These are phyloP conservation scores for Sipha maydis DNA, from an alignment of 2,888 invertebrate genomes.

Conservation along the genomic window DNA sequence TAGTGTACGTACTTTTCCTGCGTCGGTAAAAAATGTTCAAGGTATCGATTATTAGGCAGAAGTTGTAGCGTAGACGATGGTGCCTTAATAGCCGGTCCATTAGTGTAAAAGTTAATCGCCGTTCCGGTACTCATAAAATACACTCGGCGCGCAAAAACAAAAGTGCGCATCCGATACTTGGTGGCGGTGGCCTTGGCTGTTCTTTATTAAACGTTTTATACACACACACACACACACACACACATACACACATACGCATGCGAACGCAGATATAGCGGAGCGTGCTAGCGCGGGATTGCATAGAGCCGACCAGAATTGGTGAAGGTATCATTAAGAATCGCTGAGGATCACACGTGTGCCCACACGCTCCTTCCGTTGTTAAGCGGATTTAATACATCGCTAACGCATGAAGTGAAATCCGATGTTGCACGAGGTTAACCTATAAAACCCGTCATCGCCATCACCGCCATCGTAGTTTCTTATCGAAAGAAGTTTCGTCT, in stretches of 20 bases:
- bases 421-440: background rate
- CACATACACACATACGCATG: background rate
- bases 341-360: constrained; percentile 57
- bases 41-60: constrained; percentile 47
- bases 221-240: background rate
- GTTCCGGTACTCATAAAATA: constrained; percentile 57
- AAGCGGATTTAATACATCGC: constrained; percentile 29
- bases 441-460: constrained; percentile 52
- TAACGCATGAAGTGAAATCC: background rate
- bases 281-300: background rate
- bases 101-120: constrained; percentile 61
- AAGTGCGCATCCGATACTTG: constrained; percentile 53
- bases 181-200: constrained; percentile 15
- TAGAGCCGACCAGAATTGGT: background rate
- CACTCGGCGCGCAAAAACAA: constrained; percentile 58
- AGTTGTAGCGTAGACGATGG: background rate
- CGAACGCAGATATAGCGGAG: background rate
- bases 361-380: background rate
- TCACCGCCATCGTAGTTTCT: constrained; percentile 22
- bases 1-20: background rate
- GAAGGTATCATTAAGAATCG: constrained; percentile 58
- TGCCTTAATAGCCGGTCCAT: constrained; percentile 59
- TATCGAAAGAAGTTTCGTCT: constrained; percentile 54
- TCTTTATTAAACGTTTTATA: constrained; percentile 57
- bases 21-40: constrained; percentile 9